A percentile compares a stretch with the other conserved stretches of the same genome.
Evolutionary conservation across 2,113 vertebrate genomes (phyloP).

Genomic region (Murina feae): DNA sequence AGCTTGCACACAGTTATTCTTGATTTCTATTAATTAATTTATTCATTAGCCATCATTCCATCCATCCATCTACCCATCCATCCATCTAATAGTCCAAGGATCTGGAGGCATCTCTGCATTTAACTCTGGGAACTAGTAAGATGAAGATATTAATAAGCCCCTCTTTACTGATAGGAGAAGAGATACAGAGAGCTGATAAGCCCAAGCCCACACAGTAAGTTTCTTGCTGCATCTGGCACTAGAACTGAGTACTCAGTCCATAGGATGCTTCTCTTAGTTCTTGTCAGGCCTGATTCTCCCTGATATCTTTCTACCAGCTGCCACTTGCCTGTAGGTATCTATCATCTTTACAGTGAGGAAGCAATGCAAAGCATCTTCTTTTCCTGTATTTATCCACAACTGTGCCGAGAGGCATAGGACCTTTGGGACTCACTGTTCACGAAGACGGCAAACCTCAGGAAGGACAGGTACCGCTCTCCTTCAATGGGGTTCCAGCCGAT

Average conservation of each 20-base stretch:
- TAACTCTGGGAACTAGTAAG: not conserved
- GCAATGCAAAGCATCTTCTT: not conserved
- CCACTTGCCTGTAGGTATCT: not conserved
- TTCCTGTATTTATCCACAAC: not conserved
- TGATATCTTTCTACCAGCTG: not conserved
- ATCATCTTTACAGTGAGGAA: not conserved
- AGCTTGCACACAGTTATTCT: not conserved
- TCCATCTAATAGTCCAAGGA: not conserved
- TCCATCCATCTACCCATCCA: not conserved
- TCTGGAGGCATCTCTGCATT: not conserved
- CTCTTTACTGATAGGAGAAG: not conserved
- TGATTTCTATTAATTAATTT: not conserved
- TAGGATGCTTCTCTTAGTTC: not conserved
- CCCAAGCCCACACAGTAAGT: not conserved
- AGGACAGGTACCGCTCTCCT: conserved; percentile 97
- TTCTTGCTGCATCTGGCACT: not conserved
- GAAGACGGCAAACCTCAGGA: conserved; percentile 97
- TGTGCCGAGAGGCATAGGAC: not conserved
- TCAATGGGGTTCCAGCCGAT: conserved; percentile 99
- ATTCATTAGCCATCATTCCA: not conserved
- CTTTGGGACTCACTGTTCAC: conserved; percentile 89
- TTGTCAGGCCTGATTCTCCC: not conserved
- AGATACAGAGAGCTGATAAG: not conserved
- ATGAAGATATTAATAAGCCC: not conserved
- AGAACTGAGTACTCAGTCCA: not conserved